Conservation (phyloP, 2,888 invertebrate genomes). For the Chirona hameri region DNA sequence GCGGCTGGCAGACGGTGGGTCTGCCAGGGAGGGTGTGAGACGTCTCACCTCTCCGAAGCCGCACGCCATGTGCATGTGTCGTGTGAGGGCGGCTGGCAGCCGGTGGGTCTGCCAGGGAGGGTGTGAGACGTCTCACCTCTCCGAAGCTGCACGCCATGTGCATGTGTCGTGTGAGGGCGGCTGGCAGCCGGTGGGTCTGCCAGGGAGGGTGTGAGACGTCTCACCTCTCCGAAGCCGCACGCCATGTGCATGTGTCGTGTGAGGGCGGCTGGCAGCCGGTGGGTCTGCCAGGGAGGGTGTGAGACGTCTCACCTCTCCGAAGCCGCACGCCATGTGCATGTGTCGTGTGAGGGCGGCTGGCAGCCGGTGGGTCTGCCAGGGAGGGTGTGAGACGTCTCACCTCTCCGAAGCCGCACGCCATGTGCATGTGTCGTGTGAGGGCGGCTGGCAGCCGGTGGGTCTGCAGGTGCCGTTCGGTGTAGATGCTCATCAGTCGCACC, state of each 20-base stretch:
- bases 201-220: no score
- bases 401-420: conserved; percentile 8
- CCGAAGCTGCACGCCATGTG: not conserved
- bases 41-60: conserved; percentile 28
- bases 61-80: not conserved
- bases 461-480: conserved; percentile 37
- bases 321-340: not conserved
- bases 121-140: no score
- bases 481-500: conserved; percentile 37
- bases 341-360: conserved; percentile 36
- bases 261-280: conserved; percentile 37
- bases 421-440: conserved; percentile 31
- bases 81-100: conserved; percentile 37
- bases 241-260: conserved; percentile 28
- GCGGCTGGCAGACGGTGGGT: conserved; percentile 37
- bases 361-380: conserved; percentile 36
- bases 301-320: no score
- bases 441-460: conserved; percentile 37
- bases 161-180: conserved; percentile 34
- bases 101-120: conserved; percentile 37
- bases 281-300: no score
- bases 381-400: no score
- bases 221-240: no score
- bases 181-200: conserved; percentile 36
- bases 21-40: no score